A percentile compares a stretch with the other conserved stretches of the same genome.
phyloP scores from a whole-genome alignment of 2,797 vertebrate genomes.

The Alca torda region DNA sequence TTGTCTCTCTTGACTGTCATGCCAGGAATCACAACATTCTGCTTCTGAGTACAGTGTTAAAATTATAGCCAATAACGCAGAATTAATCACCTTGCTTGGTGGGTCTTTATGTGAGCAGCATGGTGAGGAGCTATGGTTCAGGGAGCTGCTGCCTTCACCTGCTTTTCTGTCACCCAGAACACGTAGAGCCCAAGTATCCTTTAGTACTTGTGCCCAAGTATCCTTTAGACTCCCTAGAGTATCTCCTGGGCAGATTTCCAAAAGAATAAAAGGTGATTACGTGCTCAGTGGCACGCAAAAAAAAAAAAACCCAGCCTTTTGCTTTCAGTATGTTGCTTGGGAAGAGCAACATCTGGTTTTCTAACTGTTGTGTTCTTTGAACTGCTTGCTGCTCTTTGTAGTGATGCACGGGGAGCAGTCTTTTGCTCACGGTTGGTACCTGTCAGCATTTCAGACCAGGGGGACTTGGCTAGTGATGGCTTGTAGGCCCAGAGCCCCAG shows the following conservation, averaged over 20 bases:
- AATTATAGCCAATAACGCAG: background rate
- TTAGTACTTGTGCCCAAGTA: background rate
- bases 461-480: background rate
- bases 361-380: background rate
- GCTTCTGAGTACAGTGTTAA: background rate
- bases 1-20: background rate
- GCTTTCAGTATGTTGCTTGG: background rate
- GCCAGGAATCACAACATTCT: background rate
- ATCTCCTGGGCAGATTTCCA: background rate
- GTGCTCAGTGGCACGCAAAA: background rate
- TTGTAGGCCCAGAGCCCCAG: background rate
- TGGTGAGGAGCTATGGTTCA: background rate
- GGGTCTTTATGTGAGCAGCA: background rate
- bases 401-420: background rate
- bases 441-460: background rate
- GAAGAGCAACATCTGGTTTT: background rate
- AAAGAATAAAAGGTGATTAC: background rate
- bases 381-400: background rate
- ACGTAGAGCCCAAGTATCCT: accelerated
- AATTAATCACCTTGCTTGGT: background rate
- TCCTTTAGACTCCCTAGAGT: background rate
- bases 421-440: background rate
- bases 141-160: background rate
- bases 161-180: background rate
- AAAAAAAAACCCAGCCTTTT: accelerated